Conservation (phyloP, 2,888 invertebrate genomes). For the Pasiphila rectangulata region DNA sequence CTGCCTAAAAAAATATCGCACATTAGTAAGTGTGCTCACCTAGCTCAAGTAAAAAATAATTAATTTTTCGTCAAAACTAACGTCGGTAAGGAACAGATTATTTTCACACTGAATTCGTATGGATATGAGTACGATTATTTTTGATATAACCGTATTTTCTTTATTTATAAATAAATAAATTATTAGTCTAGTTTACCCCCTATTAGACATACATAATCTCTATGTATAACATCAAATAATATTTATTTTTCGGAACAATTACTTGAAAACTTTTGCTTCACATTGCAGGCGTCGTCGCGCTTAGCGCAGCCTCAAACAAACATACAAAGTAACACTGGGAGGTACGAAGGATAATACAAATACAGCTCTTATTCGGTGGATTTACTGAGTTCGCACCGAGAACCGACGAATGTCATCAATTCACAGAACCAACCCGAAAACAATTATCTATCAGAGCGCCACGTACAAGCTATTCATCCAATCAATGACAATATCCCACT, state of each 20-base stretch:
- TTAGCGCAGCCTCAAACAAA: conserved; percentile 17
- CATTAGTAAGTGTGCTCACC: conserved; percentile 76
- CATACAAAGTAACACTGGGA: conserved; percentile 17
- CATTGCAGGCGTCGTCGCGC: conserved; percentile 12
- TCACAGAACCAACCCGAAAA: neutral
- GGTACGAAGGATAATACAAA: conserved; percentile 21
- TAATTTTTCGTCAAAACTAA: conserved; percentile 45
- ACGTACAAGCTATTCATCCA: conserved; percentile 9
- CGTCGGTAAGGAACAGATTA: conserved; percentile 57
- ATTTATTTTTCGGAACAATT: conserved; percentile 8
- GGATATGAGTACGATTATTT: conserved; percentile 35
- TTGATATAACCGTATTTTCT: conserved; percentile 24
- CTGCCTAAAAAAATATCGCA: conserved; percentile 64
- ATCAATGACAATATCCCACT: too few species aligned
- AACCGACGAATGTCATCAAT: neutral
- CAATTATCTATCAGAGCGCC: conserved; percentile 12
- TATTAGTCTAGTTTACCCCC: conserved; percentile 43
- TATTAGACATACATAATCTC: conserved; percentile 22
- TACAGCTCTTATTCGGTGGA: conserved; percentile 21
- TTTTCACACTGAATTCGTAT: conserved; percentile 46
- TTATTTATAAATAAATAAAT: conserved; percentile 50
- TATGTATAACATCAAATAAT: conserved; percentile 26
- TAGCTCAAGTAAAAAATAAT: conserved; percentile 66
- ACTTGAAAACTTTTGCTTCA: conserved; percentile 4
- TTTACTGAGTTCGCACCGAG: conserved; percentile 7